Percentiles rank a stretch among this genome's conserved stretches.
phyloP scores from a whole-genome alignment of 1,140 invertebrate genomes.

The Caenorhabditis latens region DNA sequence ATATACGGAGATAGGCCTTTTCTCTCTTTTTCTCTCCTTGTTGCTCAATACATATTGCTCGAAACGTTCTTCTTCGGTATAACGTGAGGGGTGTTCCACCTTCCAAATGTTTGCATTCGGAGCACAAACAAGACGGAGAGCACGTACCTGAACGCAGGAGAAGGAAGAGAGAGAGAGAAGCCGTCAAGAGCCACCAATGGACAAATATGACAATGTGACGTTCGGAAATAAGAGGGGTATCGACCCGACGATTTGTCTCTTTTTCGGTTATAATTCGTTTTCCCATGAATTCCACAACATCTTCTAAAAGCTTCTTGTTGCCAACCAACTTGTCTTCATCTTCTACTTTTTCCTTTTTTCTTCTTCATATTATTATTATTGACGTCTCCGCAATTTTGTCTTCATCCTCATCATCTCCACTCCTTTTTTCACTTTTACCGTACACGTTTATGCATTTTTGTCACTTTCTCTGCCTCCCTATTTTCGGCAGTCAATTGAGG shows the following conservation, averaged over 20 bases:
- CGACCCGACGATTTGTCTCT: not conserved
- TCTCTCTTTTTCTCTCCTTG: not conserved
- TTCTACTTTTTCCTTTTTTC: not conserved
- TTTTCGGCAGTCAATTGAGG: slow-evolving; percentile 51
- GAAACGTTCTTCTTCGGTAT: slow-evolving; percentile 2
- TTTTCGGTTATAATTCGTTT: not conserved
- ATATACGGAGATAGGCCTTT: not conserved
- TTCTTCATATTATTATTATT: not conserved
- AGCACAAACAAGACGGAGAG: slow-evolving; percentile 3
- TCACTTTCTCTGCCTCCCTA: slow-evolving; percentile 20
- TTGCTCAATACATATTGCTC: not conserved
- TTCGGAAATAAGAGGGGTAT: slow-evolving; percentile 7
- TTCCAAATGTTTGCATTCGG: slow-evolving; percentile 29
- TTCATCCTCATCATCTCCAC: not conserved
- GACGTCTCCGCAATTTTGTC: slow-evolving; percentile 19
- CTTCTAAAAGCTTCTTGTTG: not conserved
- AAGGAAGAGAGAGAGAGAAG: slow-evolving; percentile 1
- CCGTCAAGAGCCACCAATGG: slow-evolving; percentile 30
- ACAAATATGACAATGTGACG: slow-evolving; percentile 55
- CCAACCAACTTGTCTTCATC: not conserved
- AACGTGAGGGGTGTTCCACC: slow-evolving; percentile 42
- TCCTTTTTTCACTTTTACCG: slow-evolving; percentile 49
- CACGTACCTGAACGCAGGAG: not conserved
- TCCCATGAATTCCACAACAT: not conserved
- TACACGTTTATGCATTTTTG: slow-evolving; percentile 52